phyloP scores from a whole-genome alignment of 1,140 invertebrate genomes.

The Macrobrachium nipponense region DNA sequence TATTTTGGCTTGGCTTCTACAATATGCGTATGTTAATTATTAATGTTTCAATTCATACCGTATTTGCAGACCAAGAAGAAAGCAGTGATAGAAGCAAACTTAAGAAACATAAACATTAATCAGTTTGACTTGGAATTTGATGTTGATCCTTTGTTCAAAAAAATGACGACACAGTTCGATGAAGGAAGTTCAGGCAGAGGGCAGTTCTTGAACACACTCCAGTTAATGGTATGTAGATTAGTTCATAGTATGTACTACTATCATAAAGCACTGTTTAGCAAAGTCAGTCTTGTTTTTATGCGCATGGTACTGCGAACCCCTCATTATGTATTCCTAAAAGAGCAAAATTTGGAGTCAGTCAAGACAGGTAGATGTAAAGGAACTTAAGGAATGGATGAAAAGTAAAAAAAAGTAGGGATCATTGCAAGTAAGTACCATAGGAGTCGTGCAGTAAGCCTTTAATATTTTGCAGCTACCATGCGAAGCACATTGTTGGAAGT shows the following conservation, averaged over 20 bases:
- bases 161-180: constrained; percentile 70
- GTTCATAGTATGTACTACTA: constrained; percentile 66
- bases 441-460: too few species aligned
- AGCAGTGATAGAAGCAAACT: constrained; percentile 69
- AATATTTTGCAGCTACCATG: too few species aligned
- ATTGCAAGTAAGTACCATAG: too few species aligned
- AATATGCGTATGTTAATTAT: too few species aligned
- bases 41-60: background rate
- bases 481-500: too few species aligned
- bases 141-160: constrained; percentile 71
- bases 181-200: constrained; percentile 69
- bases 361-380: too few species aligned
- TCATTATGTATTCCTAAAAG: too few species aligned
- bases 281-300: background rate
- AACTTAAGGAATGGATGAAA: too few species aligned
- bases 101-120: constrained; percentile 69
- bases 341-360: too few species aligned
- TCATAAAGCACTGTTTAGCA: background rate
- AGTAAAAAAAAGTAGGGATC: too few species aligned
- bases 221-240: constrained; percentile 67
- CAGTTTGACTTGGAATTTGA: constrained; percentile 69
- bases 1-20: too few species aligned
- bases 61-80: constrained; percentile 62
- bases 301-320: too few species aligned
- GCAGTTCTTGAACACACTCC: constrained; percentile 69